Evolutionary conservation across 2,888 invertebrate species (phyloP).

Genomic region (Mactromeris polynyma): DNA sequence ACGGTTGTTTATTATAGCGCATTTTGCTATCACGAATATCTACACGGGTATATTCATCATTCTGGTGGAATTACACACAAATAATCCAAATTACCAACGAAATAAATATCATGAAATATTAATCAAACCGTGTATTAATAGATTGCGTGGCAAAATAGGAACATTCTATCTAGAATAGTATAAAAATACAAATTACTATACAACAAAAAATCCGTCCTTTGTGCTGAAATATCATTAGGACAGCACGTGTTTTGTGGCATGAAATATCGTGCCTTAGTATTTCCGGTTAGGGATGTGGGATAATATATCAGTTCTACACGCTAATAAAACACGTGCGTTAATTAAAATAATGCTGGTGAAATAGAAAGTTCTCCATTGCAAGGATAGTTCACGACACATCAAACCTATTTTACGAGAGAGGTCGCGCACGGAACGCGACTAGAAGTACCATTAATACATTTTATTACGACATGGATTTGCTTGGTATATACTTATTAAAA

Average conservation of each 20-base stretch:
- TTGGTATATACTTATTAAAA: constrained; percentile 6
- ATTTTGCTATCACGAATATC: no score
- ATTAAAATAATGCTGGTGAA: constrained; percentile 7
- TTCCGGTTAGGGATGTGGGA: not conserved
- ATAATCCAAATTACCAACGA: not conserved
- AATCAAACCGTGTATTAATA: not conserved
- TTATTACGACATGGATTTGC: not conserved
- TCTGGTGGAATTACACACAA: no score
- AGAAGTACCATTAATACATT: not conserved
- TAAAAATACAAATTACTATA: not conserved
- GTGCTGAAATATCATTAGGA: constrained; percentile 6
- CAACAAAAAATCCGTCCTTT: not conserved
- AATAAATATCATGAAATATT: not conserved
- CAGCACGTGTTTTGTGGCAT: not conserved
- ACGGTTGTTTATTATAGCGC: no score
- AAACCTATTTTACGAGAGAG: constrained; percentile 5
- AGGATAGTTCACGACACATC: not conserved
- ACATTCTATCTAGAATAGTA: not conserved
- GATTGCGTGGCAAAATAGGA: not conserved
- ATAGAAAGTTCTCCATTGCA: not conserved
- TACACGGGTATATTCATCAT: no score
- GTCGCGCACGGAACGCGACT: not conserved
- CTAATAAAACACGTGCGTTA: constrained; percentile 15
- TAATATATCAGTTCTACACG: constrained; percentile 12
- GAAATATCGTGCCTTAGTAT: constrained; percentile 11